phyloP scores from a whole-genome alignment of 1,140 invertebrate genomes.

The Philotrypesis tridentata region DNA sequence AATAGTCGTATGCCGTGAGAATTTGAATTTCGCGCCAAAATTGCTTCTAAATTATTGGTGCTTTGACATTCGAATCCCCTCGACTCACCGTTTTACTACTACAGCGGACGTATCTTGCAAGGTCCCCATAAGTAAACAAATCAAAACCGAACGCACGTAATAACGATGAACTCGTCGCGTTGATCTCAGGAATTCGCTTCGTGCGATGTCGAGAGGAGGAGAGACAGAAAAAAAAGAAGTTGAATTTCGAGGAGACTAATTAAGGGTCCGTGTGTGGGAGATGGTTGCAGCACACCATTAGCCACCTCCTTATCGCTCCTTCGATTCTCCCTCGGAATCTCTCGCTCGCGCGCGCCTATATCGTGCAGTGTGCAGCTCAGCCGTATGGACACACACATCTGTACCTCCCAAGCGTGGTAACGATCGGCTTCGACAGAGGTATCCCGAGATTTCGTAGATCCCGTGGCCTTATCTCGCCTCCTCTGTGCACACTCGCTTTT shows the following conservation, averaged over 20 bases:
- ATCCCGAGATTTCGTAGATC: constrained; percentile 28
- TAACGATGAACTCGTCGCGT: not conserved
- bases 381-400: not conserved
- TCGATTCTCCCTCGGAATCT: not conserved
- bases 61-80: no score
- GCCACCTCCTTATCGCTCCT: constrained; percentile 11
- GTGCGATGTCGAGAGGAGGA: not conserved
- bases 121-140: no score
- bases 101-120: no score
- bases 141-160: no score
- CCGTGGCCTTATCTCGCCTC: not conserved
- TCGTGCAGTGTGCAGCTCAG: no score
- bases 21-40: no score
- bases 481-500: not conserved
- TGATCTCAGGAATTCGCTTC: not conserved
- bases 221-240: not conserved
- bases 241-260: not conserved
- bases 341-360: no score
- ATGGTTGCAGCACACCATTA: not conserved
- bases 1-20: no score
- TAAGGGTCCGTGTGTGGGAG: not conserved
- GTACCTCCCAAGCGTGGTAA: not conserved
- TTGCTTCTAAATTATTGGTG: no score
- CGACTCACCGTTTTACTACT: no score
- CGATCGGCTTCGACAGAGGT: constrained; percentile 8